Conservation (phyloP, 53 echinoderm and acorn worm species). For the Antedon mediterranea region DNA sequence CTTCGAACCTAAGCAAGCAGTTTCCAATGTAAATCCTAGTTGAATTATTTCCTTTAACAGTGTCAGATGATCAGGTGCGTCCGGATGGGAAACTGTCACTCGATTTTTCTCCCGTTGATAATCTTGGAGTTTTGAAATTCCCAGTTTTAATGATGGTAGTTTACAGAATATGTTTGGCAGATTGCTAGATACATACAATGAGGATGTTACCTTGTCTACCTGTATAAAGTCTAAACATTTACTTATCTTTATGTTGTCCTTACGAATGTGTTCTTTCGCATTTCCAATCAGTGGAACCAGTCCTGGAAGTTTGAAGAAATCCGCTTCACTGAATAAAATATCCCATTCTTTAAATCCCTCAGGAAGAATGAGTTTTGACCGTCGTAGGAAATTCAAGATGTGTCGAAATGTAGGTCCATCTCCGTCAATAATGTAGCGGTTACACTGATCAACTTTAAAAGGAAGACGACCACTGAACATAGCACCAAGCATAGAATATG, state of each 20-base stretch:
- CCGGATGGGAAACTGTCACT: conserved; percentile 56
- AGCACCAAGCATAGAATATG: conserved; percentile 86
- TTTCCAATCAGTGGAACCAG: no score
- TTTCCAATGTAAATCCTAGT: conserved; percentile 45
- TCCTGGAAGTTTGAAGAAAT: no score
- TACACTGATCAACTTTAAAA: conserved; percentile 41
- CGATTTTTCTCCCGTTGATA: conserved; percentile 71
- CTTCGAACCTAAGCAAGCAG: conserved; percentile 18
- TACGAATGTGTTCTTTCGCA: no score
- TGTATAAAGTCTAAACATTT: conserved; percentile 56
- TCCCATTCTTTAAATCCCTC: conserved; percentile 77
- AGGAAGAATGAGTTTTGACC: conserved; percentile 60
- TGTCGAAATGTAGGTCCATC: conserved; percentile 74
- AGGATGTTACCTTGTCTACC: no score
- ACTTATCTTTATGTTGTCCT: no score
- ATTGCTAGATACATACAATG: no score
- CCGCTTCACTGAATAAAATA: conserved; percentile 74
- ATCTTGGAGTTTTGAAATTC: no score
- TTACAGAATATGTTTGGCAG: no score
- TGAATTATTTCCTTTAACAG: conserved; percentile 64
- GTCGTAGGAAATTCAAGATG: conserved; percentile 75
- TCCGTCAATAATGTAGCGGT: conserved; percentile 77
- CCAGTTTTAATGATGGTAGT: no score
- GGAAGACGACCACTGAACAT: conserved; percentile 93
- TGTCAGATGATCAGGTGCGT: conserved; percentile 46